A percentile compares a stretch with the other conserved stretches of the same genome.
phyloP scores from a whole-genome alignment of 2,113 vertebrate genomes.

The Tretioscincus oriximinensis region DNA sequence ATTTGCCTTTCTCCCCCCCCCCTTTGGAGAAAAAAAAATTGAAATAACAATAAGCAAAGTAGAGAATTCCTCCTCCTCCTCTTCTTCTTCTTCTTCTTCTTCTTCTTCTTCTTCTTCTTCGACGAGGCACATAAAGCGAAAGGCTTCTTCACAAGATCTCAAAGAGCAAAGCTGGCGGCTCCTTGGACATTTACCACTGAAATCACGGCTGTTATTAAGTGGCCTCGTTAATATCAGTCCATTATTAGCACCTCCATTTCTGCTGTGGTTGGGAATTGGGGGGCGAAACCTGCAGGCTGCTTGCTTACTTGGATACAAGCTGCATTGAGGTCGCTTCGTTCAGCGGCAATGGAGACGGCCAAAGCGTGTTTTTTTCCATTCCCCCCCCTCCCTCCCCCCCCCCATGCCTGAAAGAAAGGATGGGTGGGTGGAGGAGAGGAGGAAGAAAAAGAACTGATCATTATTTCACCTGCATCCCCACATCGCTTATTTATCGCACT shows the following conservation, averaged over 20 bases:
- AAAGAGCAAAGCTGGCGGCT: slow-evolving; percentile 19
- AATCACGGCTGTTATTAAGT: not conserved
- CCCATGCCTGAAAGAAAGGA: slow-evolving; percentile 40
- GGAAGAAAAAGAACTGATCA: too few relatives aligned
- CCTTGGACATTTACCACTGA: not conserved
- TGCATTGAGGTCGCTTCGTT: not conserved
- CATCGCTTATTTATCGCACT: too few relatives aligned
- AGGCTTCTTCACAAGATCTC: slow-evolving; percentile 22
- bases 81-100: too few relatives aligned
- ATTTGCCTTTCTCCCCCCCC: not conserved
- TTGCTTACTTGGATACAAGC: not conserved
- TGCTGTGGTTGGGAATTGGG: not conserved
- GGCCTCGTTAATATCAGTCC: too few relatives aligned
- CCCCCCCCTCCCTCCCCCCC: too few relatives aligned
- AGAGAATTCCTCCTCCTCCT: too few relatives aligned
- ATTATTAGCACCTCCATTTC: too few relatives aligned
- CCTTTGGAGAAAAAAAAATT: not conserved
- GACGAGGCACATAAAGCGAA: slow-evolving; percentile 45
- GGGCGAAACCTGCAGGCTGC: not conserved
- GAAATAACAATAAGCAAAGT: too few relatives aligned
- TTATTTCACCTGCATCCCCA: too few relatives aligned
- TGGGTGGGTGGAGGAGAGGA: slow-evolving; percentile 50
- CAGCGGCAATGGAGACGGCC: not conserved
- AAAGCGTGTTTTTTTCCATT: not conserved
- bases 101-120: too few relatives aligned